Conservation (phyloP, 2,888 invertebrate genomes). For the Diaphora mendica region DNA sequence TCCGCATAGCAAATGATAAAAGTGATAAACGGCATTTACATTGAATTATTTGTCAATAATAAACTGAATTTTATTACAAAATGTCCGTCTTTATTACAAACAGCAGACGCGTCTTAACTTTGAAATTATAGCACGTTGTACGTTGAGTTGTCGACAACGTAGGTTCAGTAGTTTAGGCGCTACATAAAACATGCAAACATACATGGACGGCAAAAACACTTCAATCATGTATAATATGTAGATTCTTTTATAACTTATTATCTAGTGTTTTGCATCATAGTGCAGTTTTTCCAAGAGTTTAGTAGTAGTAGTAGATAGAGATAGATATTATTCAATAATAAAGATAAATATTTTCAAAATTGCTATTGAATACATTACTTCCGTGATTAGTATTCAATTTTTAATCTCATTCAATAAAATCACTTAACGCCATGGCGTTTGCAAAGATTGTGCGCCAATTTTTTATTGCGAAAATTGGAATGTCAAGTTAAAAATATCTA, state of each 20-base stretch:
- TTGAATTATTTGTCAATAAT: background rate
- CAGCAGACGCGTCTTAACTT: background rate
- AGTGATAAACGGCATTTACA: background rate
- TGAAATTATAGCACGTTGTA: too few species aligned
- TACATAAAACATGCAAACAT: too few species aligned
- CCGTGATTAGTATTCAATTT: background rate
- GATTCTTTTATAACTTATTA: too few species aligned
- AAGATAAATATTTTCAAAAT: background rate
- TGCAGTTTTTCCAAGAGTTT: too few species aligned
- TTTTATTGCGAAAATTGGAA: background rate
- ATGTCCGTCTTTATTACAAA: background rate
- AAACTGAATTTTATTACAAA: background rate
- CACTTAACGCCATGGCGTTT: background rate
- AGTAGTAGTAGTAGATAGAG: too few species aligned
- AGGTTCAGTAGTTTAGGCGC: too few species aligned
- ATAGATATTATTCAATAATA: background rate
- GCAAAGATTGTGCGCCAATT: background rate
- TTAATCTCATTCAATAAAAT: background rate
- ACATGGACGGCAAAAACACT: too few species aligned
- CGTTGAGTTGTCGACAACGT: too few species aligned
- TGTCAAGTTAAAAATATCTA: background rate
- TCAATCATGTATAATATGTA: too few species aligned
- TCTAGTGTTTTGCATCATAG: too few species aligned
- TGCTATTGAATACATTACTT: background rate
- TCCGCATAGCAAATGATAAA: constrained; percentile 11